Base-by-base conservation (phyloP, 2,113 vertebrate species). In the Podocnemis expansa region DNA sequence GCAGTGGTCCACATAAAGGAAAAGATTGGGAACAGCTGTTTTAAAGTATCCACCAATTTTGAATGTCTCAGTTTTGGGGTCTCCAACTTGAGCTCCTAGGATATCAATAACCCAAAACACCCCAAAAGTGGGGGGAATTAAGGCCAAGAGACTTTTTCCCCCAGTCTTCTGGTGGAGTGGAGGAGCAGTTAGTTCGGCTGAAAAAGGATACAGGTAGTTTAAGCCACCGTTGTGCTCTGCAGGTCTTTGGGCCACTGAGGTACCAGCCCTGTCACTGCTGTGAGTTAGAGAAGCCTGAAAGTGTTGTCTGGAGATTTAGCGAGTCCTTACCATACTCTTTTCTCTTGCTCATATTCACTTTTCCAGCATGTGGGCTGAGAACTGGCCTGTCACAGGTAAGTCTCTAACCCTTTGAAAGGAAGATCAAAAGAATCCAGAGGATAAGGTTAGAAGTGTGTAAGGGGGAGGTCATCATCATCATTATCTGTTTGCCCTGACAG, bases 1-100 rank as follows among this genome's bases (percentile, higher is more conserved):
- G n/a, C n/a, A n/a, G n/a, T n/a, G n/a, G n/a, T n/a, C n/a, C n/a
- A n/a, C n/a, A n/a, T n/a, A n/a, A n/a, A n/a, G n/a, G n/a, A n/a
- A n/a, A n/a, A n/a, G n/a, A n/a, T n/a, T n/a, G n/a, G n/a, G n/a
- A n/a, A n/a, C n/a, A n/a, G n/a, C n/a, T n/a, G n/a, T n/a, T 52
- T 94, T 43, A 43, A 47, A 89, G 16, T 86, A 82, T 3, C 52
- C 89, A 55, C 76, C 93, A 4, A 29, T 90, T 90, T 93, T 85
- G 55, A 78, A 85, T 14, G 76, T 29, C n/a, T 67, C 13, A 0
- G 0, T 1, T 80, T 86, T 58, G 84, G 80, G 41, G n/a, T 79
- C 90, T 82, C 51, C 3, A 78, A 82, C 6, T 58, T 80, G 51
- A 78, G 8, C 5, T 47, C 6, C 85, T 83, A 54, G 38, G 75